Base-by-base conservation (phyloP, 2,797 vertebrate genomes). In the Smutsia gigantea region DNA sequence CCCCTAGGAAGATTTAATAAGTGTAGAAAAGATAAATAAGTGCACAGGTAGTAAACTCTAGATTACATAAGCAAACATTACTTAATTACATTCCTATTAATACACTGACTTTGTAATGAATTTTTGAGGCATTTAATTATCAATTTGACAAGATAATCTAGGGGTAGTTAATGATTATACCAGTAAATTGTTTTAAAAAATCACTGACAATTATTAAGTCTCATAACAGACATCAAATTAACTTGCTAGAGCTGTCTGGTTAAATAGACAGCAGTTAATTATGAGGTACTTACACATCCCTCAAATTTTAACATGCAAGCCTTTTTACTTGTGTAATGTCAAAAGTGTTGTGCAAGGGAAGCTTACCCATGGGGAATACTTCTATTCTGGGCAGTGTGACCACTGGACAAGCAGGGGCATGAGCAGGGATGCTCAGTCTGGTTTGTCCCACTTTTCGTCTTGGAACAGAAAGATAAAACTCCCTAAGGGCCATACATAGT, bases 61-160 rank as follows among this genome's bases (percentile, higher is more conserved):
- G 97, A 98, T 98, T 98, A 96, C 96, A 98, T 97, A 98, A 98
- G 98, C 97, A 98, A 98, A 98, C 96, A 98, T 98, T 97, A 98
- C 96, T 98, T 98, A 98, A 99, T 99, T 98, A 98, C 96, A 98
- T 98, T 98, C 97, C 96, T 98, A 98, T 98, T 98, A 98, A 98
- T 98, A 98, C 93, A 98, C 97, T 81, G 95, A 98, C 97, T 97
- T 97, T 95, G 89, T 97, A 98, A 98, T 98, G 98, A 98, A 98
- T 98, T 98, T 98, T 98, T 98, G 98, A 98, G 98, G 97, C 96
- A 98, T 98, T 98, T 98, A 98, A 98, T 98, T 98, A 98, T 97
- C 97, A 98, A 97, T 98, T 98, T 98, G 98, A 98, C 98, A 98
- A 98, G 98, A 98, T 98, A 98, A 98, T 98, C 98, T 97, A 97